Conservation (phyloP, 2,113 vertebrate species). For the Machaerirhynchus nigripectus region DNA sequence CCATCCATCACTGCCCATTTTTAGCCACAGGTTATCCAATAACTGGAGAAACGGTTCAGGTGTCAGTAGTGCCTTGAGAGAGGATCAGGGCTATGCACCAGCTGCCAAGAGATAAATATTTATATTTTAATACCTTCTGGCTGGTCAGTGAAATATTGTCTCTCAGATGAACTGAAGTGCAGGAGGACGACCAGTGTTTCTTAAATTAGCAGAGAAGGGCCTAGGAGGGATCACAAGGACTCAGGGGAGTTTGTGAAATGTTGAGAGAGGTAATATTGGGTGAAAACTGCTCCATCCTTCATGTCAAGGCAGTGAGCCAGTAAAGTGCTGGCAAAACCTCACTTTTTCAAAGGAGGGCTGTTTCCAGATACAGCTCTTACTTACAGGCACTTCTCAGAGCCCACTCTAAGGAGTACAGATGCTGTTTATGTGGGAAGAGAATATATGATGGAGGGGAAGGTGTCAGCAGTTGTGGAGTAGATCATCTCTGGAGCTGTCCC, state of each 20-base stretch:
- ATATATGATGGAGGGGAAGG: neutral
- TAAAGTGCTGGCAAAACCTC: neutral
- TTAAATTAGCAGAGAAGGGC: neutral
- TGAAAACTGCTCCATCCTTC: neutral
- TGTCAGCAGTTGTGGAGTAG: neutral
- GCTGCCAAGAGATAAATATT: neutral
- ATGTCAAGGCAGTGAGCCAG: neutral
- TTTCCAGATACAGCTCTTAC: neutral
- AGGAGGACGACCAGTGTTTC: neutral
- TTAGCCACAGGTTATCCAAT: neutral
- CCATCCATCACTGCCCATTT: neutral
- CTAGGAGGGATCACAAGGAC: neutral
- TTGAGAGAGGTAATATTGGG: neutral
- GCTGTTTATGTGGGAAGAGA: neutral
- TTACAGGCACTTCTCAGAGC: neutral
- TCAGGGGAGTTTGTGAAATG: neutral
- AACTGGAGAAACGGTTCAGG: neutral
- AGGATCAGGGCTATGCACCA: neutral
- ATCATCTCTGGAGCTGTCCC: neutral
- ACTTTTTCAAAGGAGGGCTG: neutral
- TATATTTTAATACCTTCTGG: neutral
- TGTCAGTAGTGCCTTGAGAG: neutral
- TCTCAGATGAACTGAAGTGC: neutral
- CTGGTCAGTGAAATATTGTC: neutral
- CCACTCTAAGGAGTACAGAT: neutral